Percentiles rank a stretch among this genome's conserved stretches.
phyloP scores from a whole-genome alignment of 2,797 vertebrate species.

The Eremophila alpestris region DNA sequence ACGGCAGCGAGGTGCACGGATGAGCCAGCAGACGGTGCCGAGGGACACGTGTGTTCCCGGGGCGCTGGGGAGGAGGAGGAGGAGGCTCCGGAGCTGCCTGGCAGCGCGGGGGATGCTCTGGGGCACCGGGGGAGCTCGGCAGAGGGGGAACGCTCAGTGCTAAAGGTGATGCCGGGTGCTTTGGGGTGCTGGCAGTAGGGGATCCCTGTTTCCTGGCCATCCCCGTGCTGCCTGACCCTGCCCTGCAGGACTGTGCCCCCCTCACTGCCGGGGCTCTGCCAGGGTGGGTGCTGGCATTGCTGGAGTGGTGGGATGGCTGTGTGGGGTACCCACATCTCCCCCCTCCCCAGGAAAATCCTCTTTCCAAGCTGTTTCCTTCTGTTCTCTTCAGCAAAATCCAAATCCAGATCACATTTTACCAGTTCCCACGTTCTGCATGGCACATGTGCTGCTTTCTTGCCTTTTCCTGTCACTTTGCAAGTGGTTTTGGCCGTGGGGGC shows the following conservation, averaged over 20 bases:
- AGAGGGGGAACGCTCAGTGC: accelerated
- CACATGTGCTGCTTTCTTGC: background rate
- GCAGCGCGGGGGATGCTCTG: background rate
- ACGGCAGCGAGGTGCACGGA: background rate
- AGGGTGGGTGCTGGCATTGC: too few species aligned
- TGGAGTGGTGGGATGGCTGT: too few species aligned
- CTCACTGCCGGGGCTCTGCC: too few species aligned
- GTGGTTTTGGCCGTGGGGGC: background rate
- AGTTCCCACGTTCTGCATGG: background rate
- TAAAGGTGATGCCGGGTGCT: background rate
- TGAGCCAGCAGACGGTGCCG: background rate
- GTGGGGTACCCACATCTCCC: too few species aligned
- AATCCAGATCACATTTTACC: background rate
- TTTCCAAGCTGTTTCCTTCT: background rate
- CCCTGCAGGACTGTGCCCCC: background rate
- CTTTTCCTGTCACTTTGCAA: background rate
- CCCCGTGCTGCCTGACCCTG: background rate
- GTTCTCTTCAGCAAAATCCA: background rate
- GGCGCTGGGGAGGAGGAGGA: background rate
- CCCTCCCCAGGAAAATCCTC: background rate
- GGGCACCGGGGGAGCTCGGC: background rate
- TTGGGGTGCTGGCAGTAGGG: background rate
- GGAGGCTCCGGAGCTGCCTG: background rate
- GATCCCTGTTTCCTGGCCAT: accelerated
- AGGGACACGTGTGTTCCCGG: background rate